These are phyloP conservation scores for Sebastes trivittatus DNA, from an alignment of 2,797 vertebrate genomes.

Conservation along the genomic window DNA sequence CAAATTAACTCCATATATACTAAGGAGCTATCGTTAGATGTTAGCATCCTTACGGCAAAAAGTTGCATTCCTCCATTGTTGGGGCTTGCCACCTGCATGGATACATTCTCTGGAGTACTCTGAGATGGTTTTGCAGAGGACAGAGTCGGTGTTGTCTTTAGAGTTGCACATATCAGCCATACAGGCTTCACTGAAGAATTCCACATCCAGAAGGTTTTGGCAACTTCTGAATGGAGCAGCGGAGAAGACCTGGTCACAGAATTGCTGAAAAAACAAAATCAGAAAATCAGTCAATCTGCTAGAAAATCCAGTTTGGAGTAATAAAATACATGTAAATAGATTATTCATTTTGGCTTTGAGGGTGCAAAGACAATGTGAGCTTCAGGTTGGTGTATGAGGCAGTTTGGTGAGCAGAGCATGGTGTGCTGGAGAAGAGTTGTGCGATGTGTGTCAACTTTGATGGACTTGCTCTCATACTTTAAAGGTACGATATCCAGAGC, in stretches of 20 bases:
- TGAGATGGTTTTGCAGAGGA: constrained; percentile 78
- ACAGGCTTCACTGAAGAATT: constrained; percentile 69
- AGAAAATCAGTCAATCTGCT: background rate
- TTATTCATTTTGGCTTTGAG: too few species aligned
- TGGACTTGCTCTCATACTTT: background rate
- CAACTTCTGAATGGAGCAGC: constrained; percentile 68
- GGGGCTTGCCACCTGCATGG: constrained; percentile 79
- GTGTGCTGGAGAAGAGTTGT: background rate
- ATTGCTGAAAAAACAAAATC: constrained; percentile 46
- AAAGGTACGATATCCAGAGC: background rate
- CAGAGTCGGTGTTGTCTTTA: background rate
- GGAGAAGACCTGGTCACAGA: constrained; percentile 78
- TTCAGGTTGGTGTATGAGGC: too few species aligned
- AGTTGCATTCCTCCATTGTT: constrained; percentile 74
- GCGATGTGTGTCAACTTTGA: background rate
- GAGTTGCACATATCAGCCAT: constrained; percentile 72
- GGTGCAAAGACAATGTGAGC: background rate
- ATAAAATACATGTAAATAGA: too few species aligned
- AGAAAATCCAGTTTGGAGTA: too few species aligned
- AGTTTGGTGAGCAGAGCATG: background rate
- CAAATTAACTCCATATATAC: background rate
- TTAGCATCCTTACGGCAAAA: constrained; percentile 78
- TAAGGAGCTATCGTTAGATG: background rate
- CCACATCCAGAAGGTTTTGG: constrained; percentile 55
- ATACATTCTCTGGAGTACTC: constrained; percentile 85